A percentile compares a stretch with the other conserved stretches of the same genome.
phyloP scores from a whole-genome alignment of 2,888 invertebrate species.

The Acanthacorydalis orientalis region DNA sequence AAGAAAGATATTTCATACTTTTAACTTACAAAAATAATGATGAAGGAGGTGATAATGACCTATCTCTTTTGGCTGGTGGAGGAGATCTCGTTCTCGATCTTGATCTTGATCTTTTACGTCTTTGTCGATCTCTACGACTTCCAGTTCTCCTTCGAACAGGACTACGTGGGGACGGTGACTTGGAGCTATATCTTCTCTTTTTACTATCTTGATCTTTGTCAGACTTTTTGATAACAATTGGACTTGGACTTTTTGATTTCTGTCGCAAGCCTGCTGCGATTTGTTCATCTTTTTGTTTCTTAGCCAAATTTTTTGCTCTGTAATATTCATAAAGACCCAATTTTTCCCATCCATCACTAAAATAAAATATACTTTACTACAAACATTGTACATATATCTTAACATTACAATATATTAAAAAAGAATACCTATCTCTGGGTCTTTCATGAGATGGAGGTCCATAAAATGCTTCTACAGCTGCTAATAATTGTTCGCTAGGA shows the following conservation, averaged over 20 bases:
- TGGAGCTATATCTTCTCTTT: slow-evolving; percentile 56
- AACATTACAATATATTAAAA: background rate
- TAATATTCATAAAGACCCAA: slow-evolving; percentile 94
- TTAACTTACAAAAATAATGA: slow-evolving; percentile 57
- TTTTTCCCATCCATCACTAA: slow-evolving; percentile 95
- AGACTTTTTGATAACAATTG: slow-evolving; percentile 51
- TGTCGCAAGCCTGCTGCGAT: slow-evolving; percentile 52
- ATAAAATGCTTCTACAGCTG: slow-evolving; percentile 94
- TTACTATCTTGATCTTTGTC: slow-evolving; percentile 57
- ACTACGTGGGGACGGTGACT: slow-evolving; percentile 27
- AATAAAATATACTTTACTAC: slow-evolving; percentile 12
- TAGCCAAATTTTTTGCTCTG: slow-evolving; percentile 84
- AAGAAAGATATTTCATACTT: too few relatives aligned
- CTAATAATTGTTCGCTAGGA: slow-evolving; percentile 79
- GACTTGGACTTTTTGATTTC: slow-evolving; percentile 63
- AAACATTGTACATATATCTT: background rate
- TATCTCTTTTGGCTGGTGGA: slow-evolving; percentile 20
- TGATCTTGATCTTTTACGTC: slow-evolving; percentile 34
- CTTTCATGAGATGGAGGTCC: slow-evolving; percentile 86
- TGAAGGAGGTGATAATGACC: slow-evolving; percentile 30
- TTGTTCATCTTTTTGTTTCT: slow-evolving; percentile 74
- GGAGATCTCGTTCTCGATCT: slow-evolving; percentile 31
- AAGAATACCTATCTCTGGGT: slow-evolving; percentile 69
- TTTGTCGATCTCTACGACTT: slow-evolving; percentile 25
- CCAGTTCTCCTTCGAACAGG: slow-evolving; percentile 8